Evolutionary conservation across 2,797 vertebrate genomes (phyloP).

Genomic region (Phataginus tetradactyla): DNA sequence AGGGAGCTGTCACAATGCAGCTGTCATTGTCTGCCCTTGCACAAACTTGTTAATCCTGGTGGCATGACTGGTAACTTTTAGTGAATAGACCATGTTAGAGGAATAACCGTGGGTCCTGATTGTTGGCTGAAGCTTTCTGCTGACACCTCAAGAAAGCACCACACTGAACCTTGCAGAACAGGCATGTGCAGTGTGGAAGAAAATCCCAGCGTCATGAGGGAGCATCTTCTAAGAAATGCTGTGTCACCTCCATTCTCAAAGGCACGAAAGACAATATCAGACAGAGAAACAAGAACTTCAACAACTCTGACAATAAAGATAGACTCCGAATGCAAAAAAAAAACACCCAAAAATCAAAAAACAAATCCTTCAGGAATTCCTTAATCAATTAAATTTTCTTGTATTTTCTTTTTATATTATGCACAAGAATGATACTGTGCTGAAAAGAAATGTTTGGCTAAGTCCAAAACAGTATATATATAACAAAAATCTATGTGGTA

Average conservation of each 20-base stretch:
- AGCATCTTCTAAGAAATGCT: neutral
- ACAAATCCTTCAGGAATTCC: neutral
- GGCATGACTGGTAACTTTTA: too few species aligned
- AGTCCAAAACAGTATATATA: neutral
- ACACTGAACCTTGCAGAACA: neutral
- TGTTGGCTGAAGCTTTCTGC: neutral
- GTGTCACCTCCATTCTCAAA: neutral
- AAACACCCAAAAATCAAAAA: neutral
- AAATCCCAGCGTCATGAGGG: neutral
- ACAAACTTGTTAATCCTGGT: neutral
- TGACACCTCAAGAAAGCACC: neutral
- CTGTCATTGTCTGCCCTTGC: fast-evolving
- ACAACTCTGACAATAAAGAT: neutral
- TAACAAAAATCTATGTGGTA: neutral
- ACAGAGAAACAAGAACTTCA: neutral
- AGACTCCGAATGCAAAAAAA: neutral
- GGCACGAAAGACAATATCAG: neutral
- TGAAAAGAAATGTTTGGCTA: neutral
- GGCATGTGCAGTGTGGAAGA: neutral
- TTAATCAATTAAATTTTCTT: neutral
- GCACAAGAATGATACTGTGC: neutral
- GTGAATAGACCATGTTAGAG: neutral
- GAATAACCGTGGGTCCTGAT: neutral
- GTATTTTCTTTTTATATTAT: neutral
- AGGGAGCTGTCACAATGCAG: neutral